Evolutionary conservation across 2,797 vertebrate genomes (phyloP).

Genomic region (Aldrovandia affinis): DNA sequence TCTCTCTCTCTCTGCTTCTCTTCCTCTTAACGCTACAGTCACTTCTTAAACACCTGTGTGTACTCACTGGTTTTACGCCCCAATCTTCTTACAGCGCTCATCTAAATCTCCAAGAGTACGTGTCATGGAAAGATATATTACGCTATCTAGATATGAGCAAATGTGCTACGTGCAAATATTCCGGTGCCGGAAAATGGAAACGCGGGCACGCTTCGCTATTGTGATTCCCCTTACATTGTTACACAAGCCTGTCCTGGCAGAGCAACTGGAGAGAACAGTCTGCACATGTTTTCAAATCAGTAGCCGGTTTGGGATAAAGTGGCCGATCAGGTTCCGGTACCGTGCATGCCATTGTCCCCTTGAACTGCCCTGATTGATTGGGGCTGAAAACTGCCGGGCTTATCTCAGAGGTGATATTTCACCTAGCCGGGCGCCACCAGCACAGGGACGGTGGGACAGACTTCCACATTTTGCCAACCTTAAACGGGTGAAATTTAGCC

Average conservation of each 20-base stretch:
- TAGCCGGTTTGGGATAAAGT: constrained; percentile 13
- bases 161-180: constrained; percentile 1
- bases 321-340: constrained; percentile 18
- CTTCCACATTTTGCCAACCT: background rate
- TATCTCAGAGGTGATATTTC: constrained; percentile 25
- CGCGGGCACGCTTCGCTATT: background rate
- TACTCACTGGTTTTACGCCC: background rate
- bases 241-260: constrained; percentile 9
- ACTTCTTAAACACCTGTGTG: background rate
- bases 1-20: background rate
- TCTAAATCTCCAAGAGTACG: background rate
- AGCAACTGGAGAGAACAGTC: background rate
- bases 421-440: background rate
- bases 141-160: background rate
- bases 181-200: background rate
- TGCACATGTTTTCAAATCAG: constrained; percentile 1
- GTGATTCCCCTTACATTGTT: constrained; percentile 10
- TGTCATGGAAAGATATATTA: background rate
- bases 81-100: background rate
- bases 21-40: background rate
- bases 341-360: constrained; percentile 19
- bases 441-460: background rate
- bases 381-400: background rate
- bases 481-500: background rate
- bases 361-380: constrained; percentile 27